Evolutionary conservation across 2,797 vertebrate species (phyloP).

Genomic region (Paramormyrops hopkinsi): DNA sequence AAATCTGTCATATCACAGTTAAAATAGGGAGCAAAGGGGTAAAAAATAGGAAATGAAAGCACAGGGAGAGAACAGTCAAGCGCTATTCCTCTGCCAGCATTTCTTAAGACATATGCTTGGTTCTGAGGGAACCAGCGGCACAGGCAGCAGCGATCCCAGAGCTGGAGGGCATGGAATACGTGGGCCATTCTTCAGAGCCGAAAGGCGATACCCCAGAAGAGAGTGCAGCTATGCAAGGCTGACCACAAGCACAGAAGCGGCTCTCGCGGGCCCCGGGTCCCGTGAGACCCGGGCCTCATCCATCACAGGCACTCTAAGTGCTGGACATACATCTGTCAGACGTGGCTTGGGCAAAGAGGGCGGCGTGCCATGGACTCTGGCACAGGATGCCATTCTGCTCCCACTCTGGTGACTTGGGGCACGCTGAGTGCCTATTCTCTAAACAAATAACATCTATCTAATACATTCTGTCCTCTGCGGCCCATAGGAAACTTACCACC

Average conservation of each 20-base stretch:
- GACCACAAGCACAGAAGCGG: conserved; percentile 49
- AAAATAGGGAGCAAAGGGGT: not conserved
- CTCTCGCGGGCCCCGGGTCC: conserved; percentile 23
- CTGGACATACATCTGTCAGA: conserved; percentile 22
- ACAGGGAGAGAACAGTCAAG: not conserved
- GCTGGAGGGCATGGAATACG: conserved; percentile 39
- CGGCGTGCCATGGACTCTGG: not conserved
- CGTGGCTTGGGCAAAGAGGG: not conserved
- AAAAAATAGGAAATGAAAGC: conserved; percentile 4
- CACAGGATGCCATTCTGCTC: not conserved
- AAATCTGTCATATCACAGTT: conserved; percentile 4
- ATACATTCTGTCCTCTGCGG: not conserved
- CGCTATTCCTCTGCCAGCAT: not conserved
- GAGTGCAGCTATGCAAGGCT: conserved; percentile 16
- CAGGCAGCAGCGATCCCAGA: conserved; percentile 48
- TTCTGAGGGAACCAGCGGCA: conserved; percentile 26
- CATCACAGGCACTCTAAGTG: conserved; percentile 25
- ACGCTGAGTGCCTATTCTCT: not conserved
- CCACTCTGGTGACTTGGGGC: not conserved
- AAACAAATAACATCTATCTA: not conserved
- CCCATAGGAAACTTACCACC: not conserved
- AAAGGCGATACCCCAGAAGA: conserved; percentile 50
- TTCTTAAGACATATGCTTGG: conserved; percentile 1
- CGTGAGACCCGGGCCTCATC: conserved; percentile 34
- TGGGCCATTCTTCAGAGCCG: conserved; percentile 40